phyloP scores from a whole-genome alignment of 2,113 vertebrate genomes.

The Galbula dea region DNA sequence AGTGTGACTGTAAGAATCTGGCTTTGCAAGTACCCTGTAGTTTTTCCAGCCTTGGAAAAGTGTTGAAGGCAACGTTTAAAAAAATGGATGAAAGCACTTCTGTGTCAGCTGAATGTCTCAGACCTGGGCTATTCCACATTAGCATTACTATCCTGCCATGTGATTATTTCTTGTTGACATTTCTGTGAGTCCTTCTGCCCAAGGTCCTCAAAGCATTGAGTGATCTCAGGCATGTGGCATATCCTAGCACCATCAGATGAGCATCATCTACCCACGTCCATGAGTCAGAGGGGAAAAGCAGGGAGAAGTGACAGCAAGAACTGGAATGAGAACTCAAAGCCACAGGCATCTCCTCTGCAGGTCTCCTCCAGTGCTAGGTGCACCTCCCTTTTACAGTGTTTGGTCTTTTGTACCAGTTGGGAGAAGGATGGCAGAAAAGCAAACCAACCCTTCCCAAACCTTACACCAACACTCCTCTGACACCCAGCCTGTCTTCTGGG shows the following conservation, averaged over 20 bases:
- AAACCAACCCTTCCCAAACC: not conserved
- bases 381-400: not conserved
- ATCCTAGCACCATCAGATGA: not conserved
- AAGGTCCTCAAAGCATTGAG: not conserved
- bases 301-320: not conserved
- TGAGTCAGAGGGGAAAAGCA: not conserved
- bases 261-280: rapidly evolving
- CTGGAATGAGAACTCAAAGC: not conserved
- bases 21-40: not conserved
- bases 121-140: not conserved
- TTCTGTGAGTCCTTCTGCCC: not conserved
- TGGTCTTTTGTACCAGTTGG: not conserved
- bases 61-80: not conserved
- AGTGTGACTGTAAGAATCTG: not conserved
- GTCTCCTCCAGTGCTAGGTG: not conserved
- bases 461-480: not conserved
- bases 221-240: rapidly evolving
- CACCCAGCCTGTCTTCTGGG: not conserved
- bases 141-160: too few relatives aligned
- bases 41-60: not conserved
- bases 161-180: not conserved
- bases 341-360: not conserved
- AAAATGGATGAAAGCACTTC: not conserved
- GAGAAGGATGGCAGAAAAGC: rapidly evolving
- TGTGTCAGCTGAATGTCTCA: not conserved